These are phyloP conservation scores for Apomyelois bistriatella DNA, from an alignment of 2,888 invertebrate genomes.

Conservation along the genomic window DNA sequence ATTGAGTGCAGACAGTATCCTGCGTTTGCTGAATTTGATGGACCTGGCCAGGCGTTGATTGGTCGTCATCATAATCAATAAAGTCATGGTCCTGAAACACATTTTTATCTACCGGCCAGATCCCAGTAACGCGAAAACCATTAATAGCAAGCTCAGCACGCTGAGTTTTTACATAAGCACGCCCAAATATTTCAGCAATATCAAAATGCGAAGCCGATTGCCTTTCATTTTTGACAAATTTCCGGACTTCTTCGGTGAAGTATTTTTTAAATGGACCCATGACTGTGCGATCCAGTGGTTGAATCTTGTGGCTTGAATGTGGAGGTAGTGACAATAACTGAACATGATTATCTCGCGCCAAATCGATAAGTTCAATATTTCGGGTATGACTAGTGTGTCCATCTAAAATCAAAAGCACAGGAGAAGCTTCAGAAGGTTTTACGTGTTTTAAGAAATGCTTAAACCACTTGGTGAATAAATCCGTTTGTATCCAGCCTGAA, in stretches of 20 bases:
- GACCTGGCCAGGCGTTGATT: too few relatives aligned
- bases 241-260: conserved; percentile 19
- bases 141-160: too few relatives aligned
- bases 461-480: conserved; percentile 23
- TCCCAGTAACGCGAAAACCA: too few relatives aligned
- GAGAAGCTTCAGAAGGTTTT: conserved; percentile 17
- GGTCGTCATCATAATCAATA: too few relatives aligned
- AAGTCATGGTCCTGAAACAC: too few relatives aligned
- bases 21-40: too few relatives aligned
- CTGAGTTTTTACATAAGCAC: too few relatives aligned
- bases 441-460: conserved; percentile 18
- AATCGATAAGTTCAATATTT: conserved; percentile 17
- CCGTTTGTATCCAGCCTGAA: conserved; percentile 21
- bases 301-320: conserved; percentile 20
- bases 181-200: too few relatives aligned
- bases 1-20: too few relatives aligned
- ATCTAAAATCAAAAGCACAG: conserved; percentile 18
- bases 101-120: too few relatives aligned
- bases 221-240: too few relatives aligned
- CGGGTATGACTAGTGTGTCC: conserved; percentile 17
- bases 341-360: conserved; percentile 16
- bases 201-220: too few relatives aligned
- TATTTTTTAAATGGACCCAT: conserved; percentile 19
- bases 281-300: conserved; percentile 18
- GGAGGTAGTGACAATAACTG: conserved; percentile 17